Percentiles rank a stretch among this genome's conserved stretches.
phyloP scores from a whole-genome alignment of 1,140 invertebrate genomes.

The Drosophila funebris region DNA sequence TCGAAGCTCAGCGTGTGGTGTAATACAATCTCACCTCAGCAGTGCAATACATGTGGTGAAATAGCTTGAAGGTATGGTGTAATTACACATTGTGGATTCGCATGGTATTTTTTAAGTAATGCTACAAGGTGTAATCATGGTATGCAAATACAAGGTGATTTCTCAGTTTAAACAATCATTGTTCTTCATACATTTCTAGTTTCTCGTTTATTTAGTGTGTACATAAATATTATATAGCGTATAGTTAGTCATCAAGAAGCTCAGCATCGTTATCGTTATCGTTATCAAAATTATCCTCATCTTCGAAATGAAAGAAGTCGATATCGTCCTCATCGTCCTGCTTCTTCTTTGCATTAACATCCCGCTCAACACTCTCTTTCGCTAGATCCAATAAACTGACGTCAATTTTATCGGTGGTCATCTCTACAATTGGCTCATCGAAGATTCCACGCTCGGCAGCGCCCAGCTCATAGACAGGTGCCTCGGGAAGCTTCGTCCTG shows the following conservation, averaged over 20 bases:
- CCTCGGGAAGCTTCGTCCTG: neutral
- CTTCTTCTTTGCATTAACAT: neutral
- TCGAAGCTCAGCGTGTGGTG: too few relatives aligned
- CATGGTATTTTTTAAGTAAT: too few relatives aligned
- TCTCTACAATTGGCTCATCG: conserved; percentile 21
- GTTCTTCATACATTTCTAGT: neutral
- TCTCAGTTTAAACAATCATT: too few relatives aligned
- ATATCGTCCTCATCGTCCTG: conserved; percentile 30
- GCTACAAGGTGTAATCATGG: too few relatives aligned
- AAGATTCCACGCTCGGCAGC: conserved; percentile 69
- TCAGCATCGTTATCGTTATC: conserved; percentile 41
- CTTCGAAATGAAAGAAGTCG: conserved; percentile 65
- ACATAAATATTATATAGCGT: conserved; percentile 1
- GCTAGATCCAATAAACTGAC: neutral
- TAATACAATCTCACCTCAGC: too few relatives aligned
- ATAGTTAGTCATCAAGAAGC: conserved; percentile 36
- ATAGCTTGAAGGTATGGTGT: too few relatives aligned
- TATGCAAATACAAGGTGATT: too few relatives aligned
- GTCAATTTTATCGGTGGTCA: neutral
- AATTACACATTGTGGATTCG: too few relatives aligned
- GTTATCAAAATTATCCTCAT: conserved; percentile 32
- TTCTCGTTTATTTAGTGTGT: conserved; percentile 9
- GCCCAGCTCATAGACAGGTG: conserved; percentile 59
- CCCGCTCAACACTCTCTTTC: neutral
- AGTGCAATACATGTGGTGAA: too few relatives aligned